Evolutionary conservation across 2,113 vertebrate species (phyloP), one percentile per base, ranked within the genome.

Genomic region (Dicrurus megarhynchus): DNA sequence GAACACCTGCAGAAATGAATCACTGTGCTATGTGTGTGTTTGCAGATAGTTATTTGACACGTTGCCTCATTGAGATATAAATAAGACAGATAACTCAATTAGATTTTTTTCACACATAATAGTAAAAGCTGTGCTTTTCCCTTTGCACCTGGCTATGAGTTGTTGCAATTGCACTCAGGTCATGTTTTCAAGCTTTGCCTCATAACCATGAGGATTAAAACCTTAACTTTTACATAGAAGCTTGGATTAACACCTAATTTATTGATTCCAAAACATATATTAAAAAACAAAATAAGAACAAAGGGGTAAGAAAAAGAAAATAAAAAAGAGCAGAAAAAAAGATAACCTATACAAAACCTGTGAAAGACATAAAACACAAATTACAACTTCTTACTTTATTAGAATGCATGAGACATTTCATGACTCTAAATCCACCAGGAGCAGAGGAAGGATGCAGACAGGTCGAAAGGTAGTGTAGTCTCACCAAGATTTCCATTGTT

Each of bases 241-340:
- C 2, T 19, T 57, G 28, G 18, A 70, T 59, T 88, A 57, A 42
- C 7, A 70, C 4, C n/a, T 75, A 37, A 47, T 35, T 15, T 44
- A 3, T 61, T 57, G 22, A 64, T 4, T 42, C 4, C 6, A 75
- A 61, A 28, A 18, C 6, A 6, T 14, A 61, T 11, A 71, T 27
- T 15, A 3, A 35, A 44, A 63, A 42, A 22, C 44, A 41, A 50
- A 12, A 11, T 4, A 11, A 16, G 65, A 32, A 19, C 3, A 13
- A 12, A 23, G 1, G 3, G 1, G 3, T 4, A 9, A 20, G 21
- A 20, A 39, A 6, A 44, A 4, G 2, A 0, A 3, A 2, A 13
- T 2, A 4, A 24, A 64, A 47, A 26, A 44, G 1, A 53, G 0
- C 5, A 53, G 21, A 33, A 42, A 18, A 71, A 55, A 9, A 1